Evolutionary conservation across 2,888 invertebrate genomes (phyloP).

Genomic region (Drosophila buzzatii): DNA sequence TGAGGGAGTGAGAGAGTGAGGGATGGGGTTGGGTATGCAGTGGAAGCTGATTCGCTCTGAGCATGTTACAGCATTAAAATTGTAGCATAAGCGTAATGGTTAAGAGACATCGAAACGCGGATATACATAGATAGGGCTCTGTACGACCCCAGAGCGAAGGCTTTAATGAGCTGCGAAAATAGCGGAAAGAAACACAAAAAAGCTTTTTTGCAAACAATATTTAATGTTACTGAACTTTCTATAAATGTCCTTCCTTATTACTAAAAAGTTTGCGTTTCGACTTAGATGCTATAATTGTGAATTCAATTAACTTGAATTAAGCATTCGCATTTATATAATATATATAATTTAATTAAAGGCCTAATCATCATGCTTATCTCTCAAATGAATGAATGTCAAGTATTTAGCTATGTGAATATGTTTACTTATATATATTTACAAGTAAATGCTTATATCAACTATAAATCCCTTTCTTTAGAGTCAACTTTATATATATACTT

Average conservation of each 20-base stretch:
- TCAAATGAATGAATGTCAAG: no score
- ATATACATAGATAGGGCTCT: not conserved
- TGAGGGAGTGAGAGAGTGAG: no score
- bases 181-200: not conserved
- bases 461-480: not conserved
- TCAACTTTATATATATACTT: not conserved
- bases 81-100: constrained; percentile 44
- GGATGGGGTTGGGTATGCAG: no score
- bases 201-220: not conserved
- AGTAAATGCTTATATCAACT: not conserved
- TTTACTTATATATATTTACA: no score
- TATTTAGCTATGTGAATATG: no score
- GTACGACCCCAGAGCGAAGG: not conserved
- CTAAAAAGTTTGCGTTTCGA: not conserved
- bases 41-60: not conserved
- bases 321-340: no score
- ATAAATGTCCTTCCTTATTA: not conserved
- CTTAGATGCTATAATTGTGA: not conserved
- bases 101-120: not conserved
- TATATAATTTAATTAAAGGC: no score
- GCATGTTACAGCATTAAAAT: constrained; percentile 48
- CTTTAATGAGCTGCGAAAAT: not conserved
- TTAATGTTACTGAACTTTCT: no score
- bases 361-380: no score
- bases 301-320: not conserved